phyloP scores from a whole-genome alignment of 2,888 invertebrate species.

The Rugalucina vietnamica region DNA sequence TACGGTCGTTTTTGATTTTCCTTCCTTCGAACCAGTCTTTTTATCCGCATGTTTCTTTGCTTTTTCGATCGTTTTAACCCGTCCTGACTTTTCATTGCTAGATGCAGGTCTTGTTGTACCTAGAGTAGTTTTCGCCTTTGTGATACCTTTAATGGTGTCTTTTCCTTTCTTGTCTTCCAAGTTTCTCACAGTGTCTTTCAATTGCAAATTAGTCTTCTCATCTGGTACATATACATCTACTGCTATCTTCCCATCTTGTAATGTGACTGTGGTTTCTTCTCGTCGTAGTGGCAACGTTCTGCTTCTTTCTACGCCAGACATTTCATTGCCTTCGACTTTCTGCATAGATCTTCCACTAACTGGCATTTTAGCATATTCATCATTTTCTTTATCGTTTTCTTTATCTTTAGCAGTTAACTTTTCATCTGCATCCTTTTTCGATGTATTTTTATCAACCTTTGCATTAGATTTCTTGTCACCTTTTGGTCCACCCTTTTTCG shows the following conservation, averaged over 20 bases:
- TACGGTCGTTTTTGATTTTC: slow-evolving; percentile 15
- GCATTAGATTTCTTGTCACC: not conserved
- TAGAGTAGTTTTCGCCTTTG: slow-evolving; percentile 50
- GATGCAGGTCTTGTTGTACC: slow-evolving; percentile 42
- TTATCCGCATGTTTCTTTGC: not conserved
- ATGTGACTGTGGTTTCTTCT: slow-evolving; percentile 50
- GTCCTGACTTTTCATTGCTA: not conserved
- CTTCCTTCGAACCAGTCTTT: slow-evolving; percentile 11
- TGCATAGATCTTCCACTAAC: not conserved
- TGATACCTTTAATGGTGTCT: slow-evolving; percentile 24
- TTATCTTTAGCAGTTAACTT: not conserved
- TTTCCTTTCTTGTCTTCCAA: slow-evolving; percentile 30
- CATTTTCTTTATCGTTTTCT: not conserved
- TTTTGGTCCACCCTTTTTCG: not conserved
- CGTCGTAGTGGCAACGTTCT: slow-evolving; percentile 54
- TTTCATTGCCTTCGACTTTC: not conserved
- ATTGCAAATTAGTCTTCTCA: slow-evolving; percentile 38
- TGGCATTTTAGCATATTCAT: not conserved
- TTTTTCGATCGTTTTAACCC: not conserved
- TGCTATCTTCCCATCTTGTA: slow-evolving; percentile 52
- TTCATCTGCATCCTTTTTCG: not conserved
- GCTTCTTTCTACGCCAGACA: slow-evolving; percentile 35
- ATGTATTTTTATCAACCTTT: not conserved
- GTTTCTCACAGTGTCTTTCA: slow-evolving; percentile 56
- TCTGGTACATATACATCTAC: slow-evolving; percentile 60